These are phyloP conservation scores for Dissostichus mawsoni DNA, from an alignment of 2,113 vertebrate species.

Conservation along the genomic window DNA sequence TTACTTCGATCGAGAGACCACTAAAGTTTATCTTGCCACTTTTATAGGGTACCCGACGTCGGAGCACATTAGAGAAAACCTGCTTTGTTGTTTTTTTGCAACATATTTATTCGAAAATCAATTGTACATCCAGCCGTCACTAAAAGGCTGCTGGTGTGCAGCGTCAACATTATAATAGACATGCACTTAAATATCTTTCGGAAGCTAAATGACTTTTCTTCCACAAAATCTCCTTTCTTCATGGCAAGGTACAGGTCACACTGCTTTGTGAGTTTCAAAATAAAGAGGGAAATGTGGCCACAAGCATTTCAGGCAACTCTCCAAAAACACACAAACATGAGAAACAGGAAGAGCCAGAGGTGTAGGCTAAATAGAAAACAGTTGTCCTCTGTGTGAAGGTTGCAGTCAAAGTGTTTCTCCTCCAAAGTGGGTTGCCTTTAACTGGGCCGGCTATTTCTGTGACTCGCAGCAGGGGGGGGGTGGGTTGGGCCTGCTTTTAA, in stretches of 20 bases:
- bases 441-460: slow-evolving; percentile 75
- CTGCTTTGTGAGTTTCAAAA: neutral
- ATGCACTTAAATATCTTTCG: neutral
- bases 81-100: neutral
- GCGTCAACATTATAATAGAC: too few relatives aligned
- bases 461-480: slow-evolving; percentile 24
- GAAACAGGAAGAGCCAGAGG: slow-evolving; percentile 5
- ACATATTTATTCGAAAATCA: neutral
- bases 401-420: slow-evolving; percentile 42
- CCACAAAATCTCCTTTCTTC: neutral
- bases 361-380: neutral
- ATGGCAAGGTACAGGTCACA: neutral
- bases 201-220: neutral
- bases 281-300: slow-evolving; percentile 11
- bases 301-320: neutral
- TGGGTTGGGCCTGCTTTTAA: slow-evolving; percentile 23
- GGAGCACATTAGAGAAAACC: neutral
- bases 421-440: slow-evolving; percentile 66
- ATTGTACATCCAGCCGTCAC: neutral
- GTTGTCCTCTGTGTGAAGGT: slow-evolving; percentile 61
- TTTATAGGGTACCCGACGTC: neutral
- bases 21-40: neutral
- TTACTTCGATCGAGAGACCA: too few relatives aligned
- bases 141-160: neutral
- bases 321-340: slow-evolving; percentile 8